Evolutionary conservation across 2,797 vertebrate genomes (phyloP), one percentile per base, ranked within the genome.

Genomic region (Microtus obscurus): DNA sequence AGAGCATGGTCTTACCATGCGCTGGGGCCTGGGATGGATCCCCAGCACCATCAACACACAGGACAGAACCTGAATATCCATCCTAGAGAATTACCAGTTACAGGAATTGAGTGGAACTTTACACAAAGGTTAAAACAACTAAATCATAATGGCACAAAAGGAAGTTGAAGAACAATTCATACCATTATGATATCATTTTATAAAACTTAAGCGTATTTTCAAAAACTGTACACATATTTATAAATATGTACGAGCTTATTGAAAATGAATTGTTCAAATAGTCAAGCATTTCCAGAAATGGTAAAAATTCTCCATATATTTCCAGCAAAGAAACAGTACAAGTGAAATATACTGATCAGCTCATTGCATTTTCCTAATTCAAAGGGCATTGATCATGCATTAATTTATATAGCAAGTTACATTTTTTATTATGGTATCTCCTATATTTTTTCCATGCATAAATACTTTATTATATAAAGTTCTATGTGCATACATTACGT

Each of bases 251-350:
- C 7, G 40, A 56, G 65, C 16, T 77, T 90, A 81, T 14, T 81
- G 31, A 93, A 88, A 96, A n/a, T 19, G 69, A 77, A 61, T 45
- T 73, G 69, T 51, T 93, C 95, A 94, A 92, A 74, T 83, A 67
- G 37, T 19, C 29, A 51, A 13, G 19, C 13, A 73, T 91, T 95
- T 93, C 83, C 27, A 91, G 65, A 94, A 96, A 74, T 73, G 48
- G 56, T 2, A 74, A 91, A 37, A 43, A 53, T 87, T 89, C 65
- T 95, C 86, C 31, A 82, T 59, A 51, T 79, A 91, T 85, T 96
- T 87, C 76, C 92, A 91, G 69, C 69, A 87, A 93, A 80, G 56
- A 87, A 93, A 6, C 13, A 85, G 69, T 17, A 87, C 8, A n/a
- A 23, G 65, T 95, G 45, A 92, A 89, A 93, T 92, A 86, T 40